Evolutionary conservation across 2,888 invertebrate species (phyloP).

Genomic region (Vannuccia rotundouncinata): DNA sequence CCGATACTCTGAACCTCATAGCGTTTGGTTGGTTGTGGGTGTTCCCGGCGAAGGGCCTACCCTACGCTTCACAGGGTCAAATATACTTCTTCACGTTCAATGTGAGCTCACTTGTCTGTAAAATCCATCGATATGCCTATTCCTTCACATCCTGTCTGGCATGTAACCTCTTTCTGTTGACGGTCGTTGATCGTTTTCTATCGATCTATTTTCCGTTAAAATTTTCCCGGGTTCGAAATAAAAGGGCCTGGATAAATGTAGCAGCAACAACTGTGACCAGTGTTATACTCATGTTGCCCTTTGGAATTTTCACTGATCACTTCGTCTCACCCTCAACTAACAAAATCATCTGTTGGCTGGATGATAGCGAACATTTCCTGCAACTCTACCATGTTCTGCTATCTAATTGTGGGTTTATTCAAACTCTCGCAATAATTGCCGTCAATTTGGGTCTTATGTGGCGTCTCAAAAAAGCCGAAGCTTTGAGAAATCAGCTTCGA

Average conservation of each 20-base stretch:
- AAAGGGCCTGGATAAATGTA: slow-evolving; percentile 10
- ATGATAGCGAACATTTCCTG: neutral
- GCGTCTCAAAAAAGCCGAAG: neutral
- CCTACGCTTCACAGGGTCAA: slow-evolving; percentile 28
- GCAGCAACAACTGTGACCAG: slow-evolving; percentile 5
- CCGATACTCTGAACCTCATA: slow-evolving; percentile 34
- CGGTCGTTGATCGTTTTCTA: slow-evolving; percentile 30
- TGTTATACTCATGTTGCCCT: slow-evolving; percentile 24
- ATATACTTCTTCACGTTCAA: slow-evolving; percentile 36
- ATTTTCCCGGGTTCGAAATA: neutral
- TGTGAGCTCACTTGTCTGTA: slow-evolving; percentile 22
- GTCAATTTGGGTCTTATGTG: neutral
- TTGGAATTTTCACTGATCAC: slow-evolving; percentile 11
- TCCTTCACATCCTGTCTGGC: slow-evolving; percentile 32
- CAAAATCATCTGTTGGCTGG: slow-evolving; percentile 27
- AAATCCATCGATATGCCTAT: slow-evolving; percentile 34
- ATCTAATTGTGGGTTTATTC: slow-evolving; percentile 32
- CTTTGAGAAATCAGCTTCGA: slow-evolving; percentile 6
- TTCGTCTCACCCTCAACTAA: neutral
- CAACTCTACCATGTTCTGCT: slow-evolving; percentile 24
- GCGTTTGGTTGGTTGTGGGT: slow-evolving; percentile 37
- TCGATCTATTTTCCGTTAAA: slow-evolving; percentile 37
- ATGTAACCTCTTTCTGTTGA: slow-evolving; percentile 15
- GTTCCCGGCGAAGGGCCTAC: slow-evolving; percentile 37
- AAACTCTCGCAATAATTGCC: slow-evolving; percentile 9